Evolutionary conservation across 2,113 vertebrate species (phyloP).

Genomic region (Tonatia bakeri): DNA sequence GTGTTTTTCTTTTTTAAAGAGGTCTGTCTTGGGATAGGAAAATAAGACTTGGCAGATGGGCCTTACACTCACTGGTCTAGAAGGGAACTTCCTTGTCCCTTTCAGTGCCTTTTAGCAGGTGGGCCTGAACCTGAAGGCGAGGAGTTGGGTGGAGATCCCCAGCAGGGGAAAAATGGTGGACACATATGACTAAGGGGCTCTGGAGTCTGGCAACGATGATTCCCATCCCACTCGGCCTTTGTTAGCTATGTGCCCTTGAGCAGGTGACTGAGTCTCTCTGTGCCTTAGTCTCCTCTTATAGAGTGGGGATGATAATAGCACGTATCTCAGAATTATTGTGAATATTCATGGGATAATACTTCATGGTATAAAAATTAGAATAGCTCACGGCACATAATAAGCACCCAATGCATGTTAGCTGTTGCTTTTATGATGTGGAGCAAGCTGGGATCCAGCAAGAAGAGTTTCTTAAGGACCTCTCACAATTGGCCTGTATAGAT

Average conservation of each 20-base stretch:
- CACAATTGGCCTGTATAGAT: not conserved
- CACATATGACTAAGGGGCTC: rapidly evolving
- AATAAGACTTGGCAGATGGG: not conserved
- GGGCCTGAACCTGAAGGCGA: not conserved
- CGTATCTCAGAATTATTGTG: not conserved
- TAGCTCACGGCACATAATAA: not conserved
- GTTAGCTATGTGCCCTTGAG: not conserved
- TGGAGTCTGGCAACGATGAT: not conserved
- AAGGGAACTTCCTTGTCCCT: not conserved
- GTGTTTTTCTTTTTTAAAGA: not conserved
- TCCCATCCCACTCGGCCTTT: not conserved
- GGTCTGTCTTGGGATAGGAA: not conserved
- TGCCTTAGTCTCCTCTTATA: not conserved
- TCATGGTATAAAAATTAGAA: not conserved
- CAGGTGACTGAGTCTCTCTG: not conserved
- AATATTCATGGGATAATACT: not conserved
- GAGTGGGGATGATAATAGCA: not conserved
- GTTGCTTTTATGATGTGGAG: not conserved
- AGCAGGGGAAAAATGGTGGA: not conserved
- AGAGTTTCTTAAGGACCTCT: not conserved
- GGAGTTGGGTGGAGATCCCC: not conserved
- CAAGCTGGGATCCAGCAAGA: not conserved
- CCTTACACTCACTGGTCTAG: not conserved
- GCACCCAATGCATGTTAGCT: not conserved
- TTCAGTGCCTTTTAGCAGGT: not conserved